Evolutionary conservation across 2,797 vertebrate species (phyloP).

Genomic region (Rhincodon typus): DNA sequence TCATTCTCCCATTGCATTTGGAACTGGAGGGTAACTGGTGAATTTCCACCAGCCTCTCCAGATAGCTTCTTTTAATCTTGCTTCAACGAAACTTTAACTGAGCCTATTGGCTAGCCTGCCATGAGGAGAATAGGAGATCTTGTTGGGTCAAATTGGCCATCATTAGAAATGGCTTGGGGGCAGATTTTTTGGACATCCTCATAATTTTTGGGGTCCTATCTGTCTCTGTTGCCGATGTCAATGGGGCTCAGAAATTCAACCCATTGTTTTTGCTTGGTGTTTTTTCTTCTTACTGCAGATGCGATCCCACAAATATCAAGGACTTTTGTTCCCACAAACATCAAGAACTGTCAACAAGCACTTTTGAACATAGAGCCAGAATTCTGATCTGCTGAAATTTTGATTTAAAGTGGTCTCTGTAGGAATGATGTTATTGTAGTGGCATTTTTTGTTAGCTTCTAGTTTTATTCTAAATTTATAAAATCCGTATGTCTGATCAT

Average conservation of each 20-base stretch:
- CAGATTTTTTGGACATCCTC: too few species aligned
- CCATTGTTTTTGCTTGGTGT: background rate
- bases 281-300: constrained; percentile 1
- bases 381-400: background rate
- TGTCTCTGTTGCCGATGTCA: too few species aligned
- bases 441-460: background rate
- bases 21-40: too few species aligned
- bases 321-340: background rate
- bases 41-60: too few species aligned
- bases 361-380: constrained; percentile 9
- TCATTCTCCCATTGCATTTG: too few species aligned
- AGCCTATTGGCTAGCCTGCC: background rate
- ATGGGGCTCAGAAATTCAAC: too few species aligned
- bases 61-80: too few species aligned
- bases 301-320: background rate
- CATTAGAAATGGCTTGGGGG: too few species aligned
- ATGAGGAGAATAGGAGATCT: too few species aligned
- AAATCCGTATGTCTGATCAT: background rate
- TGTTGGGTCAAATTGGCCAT: too few species aligned
- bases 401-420: constrained; percentile 9
- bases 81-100: background rate
- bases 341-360: background rate
- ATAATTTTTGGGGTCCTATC: too few species aligned
- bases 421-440: constrained; percentile 11
- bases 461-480: constrained; percentile 13